Evolutionary conservation across 2,113 vertebrate genomes (phyloP).

Genomic region (Cygnus atratus): DNA sequence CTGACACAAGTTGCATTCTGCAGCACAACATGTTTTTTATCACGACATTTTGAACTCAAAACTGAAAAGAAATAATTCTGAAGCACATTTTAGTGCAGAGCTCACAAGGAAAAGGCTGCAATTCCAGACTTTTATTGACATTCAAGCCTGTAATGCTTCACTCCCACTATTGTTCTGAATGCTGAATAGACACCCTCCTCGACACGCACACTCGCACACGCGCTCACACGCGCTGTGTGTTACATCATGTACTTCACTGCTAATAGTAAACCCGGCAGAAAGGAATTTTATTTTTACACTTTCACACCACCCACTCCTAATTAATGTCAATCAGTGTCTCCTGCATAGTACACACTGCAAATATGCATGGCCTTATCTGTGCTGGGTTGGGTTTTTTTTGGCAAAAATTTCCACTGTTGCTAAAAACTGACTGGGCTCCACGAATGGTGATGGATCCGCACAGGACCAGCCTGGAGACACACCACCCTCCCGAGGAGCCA

Average conservation of each 20-base stretch:
- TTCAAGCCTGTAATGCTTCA: not conserved
- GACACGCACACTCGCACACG: not conserved
- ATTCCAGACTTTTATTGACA: not conserved
- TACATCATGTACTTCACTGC: slow-evolving; percentile 38
- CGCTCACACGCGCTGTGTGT: not conserved
- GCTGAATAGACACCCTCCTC: slow-evolving; percentile 17
- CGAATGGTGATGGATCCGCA: not conserved
- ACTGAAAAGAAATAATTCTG: not conserved
- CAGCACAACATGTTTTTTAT: not conserved
- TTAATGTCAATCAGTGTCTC: slow-evolving; percentile 68
- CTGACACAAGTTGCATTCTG: not conserved
- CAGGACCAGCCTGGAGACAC: not conserved
- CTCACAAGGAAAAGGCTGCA: not conserved
- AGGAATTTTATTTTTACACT: slow-evolving; percentile 60
- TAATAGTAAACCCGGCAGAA: slow-evolving; percentile 51
- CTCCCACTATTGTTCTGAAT: slow-evolving; percentile 45
- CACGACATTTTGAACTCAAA: not conserved
- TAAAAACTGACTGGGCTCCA: not conserved
- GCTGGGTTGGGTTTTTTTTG: not conserved
- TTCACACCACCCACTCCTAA: slow-evolving; percentile 67
- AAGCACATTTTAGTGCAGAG: not conserved
- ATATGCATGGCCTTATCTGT: slow-evolving; percentile 13
- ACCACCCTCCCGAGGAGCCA: not conserved
- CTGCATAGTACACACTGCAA: slow-evolving; percentile 39
- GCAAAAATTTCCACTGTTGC: slow-evolving; percentile 41